A percentile compares a stretch with the other conserved stretches of the same genome.
Evolutionary conservation across 2,888 invertebrate species (phyloP).

Genomic region (Drosophila conformis): DNA sequence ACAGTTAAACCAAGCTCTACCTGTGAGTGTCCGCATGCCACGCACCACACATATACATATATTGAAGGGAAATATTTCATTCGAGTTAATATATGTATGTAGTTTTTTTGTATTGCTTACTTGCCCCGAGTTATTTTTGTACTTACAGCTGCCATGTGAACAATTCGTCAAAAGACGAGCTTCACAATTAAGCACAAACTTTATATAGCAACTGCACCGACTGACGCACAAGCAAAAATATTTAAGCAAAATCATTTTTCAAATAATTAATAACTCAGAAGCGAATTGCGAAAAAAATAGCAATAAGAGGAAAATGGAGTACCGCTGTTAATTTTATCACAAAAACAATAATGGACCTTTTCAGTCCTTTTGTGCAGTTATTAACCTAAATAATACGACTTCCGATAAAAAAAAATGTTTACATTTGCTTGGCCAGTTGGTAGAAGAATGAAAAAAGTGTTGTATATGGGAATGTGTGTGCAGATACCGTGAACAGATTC

Average conservation of each 20-base stretch:
- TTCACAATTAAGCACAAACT: background rate
- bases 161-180: background rate
- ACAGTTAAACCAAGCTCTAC: background rate
- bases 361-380: background rate
- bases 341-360: background rate
- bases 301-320: background rate
- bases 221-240: background rate
- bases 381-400: background rate
- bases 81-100: conserved; percentile 5
- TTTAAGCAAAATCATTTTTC: background rate
- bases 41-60: background rate
- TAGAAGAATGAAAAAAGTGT: background rate
- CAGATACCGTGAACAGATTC: conserved; percentile 1
- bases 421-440: background rate
- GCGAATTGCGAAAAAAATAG: background rate
- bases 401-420: background rate
- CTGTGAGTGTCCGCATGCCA: background rate
- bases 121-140: background rate
- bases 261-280: background rate
- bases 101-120: background rate
- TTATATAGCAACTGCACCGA: background rate
- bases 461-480: background rate
- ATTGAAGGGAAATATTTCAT: background rate
- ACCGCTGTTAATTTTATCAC: background rate
- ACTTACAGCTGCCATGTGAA: background rate